Conservation (phyloP, 2,797 vertebrate species). For the Lepus townsendii region DNA sequence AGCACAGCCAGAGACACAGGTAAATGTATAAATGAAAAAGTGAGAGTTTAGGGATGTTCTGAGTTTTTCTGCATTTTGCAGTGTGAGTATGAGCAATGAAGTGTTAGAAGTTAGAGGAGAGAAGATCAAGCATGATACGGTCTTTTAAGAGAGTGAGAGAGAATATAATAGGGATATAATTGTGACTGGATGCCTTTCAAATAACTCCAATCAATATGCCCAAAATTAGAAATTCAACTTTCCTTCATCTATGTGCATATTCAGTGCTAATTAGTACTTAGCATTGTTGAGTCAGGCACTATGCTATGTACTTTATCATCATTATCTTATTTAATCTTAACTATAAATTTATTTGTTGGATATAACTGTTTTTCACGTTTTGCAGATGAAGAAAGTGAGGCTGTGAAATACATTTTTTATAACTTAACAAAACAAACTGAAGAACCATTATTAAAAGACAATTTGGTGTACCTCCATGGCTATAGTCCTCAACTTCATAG, state of each 20-base stretch:
- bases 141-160: not conserved
- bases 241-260: not conserved
- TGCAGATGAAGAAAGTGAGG: not conserved
- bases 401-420: not conserved
- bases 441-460: not conserved
- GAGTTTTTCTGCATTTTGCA: not conserved
- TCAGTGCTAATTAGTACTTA: not conserved
- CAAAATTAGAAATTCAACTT: constrained; percentile 24
- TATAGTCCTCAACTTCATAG: not conserved
- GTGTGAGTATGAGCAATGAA: not conserved
- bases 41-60: not conserved
- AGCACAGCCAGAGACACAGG: not conserved
- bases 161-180: not conserved
- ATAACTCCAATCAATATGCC: not conserved
- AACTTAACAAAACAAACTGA: not conserved
- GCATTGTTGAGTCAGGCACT: not conserved
- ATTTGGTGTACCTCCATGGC: not conserved
- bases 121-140: not conserved
- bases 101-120: not conserved
- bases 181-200: not conserved
- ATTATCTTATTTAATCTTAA: not conserved
- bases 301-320: not conserved
- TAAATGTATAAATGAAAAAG: not conserved
- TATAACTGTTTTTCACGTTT: not conserved
- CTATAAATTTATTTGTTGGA: not conserved